Percentiles rank a stretch among this genome's conserved stretches.
Conservation (phyloP, 1,140 invertebrate species). For the Tetraneura akinire region DNA sequence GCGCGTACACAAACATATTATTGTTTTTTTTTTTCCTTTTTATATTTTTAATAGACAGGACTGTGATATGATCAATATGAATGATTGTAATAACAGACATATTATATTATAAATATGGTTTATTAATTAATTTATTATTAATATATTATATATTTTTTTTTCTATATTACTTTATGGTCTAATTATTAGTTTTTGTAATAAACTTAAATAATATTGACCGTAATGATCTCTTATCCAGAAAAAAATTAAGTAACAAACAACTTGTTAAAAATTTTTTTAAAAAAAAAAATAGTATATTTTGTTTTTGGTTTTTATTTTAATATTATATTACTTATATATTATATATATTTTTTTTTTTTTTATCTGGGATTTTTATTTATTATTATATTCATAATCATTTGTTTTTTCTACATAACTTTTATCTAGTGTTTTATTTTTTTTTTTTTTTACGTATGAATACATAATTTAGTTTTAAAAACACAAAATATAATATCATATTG, state of each 20-base stretch:
- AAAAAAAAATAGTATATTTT: constrained; percentile 18
- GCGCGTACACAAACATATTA: constrained; percentile 1
- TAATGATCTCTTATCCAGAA: constrained; percentile 47
- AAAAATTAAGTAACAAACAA: constrained; percentile 23
- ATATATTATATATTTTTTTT: background rate
- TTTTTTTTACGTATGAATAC: background rate
- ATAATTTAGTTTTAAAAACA: constrained; percentile 8
- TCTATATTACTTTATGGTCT: constrained; percentile 7
- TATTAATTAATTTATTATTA: constrained; percentile 15
- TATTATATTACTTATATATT: no score
- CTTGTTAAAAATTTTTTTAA: no score
- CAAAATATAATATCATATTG: constrained; percentile 40
- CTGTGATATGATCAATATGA: constrained; percentile 49
- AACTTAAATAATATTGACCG: constrained; percentile 16
- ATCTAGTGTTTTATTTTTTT: background rate
- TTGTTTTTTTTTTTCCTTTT: constrained; percentile 27
- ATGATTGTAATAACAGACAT: constrained; percentile 46
- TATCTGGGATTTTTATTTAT: constrained; percentile 33
- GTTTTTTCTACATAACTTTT: background rate
- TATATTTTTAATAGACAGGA: constrained; percentile 33
- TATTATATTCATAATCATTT: constrained; percentile 17
- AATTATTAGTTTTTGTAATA: constrained; percentile 22
- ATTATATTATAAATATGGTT: constrained; percentile 11
- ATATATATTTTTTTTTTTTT: constrained; percentile 31
- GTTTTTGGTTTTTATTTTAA: constrained; percentile 22